Evolutionary conservation across 2,113 vertebrate species (phyloP).

Genomic region (Phasianus colchicus): DNA sequence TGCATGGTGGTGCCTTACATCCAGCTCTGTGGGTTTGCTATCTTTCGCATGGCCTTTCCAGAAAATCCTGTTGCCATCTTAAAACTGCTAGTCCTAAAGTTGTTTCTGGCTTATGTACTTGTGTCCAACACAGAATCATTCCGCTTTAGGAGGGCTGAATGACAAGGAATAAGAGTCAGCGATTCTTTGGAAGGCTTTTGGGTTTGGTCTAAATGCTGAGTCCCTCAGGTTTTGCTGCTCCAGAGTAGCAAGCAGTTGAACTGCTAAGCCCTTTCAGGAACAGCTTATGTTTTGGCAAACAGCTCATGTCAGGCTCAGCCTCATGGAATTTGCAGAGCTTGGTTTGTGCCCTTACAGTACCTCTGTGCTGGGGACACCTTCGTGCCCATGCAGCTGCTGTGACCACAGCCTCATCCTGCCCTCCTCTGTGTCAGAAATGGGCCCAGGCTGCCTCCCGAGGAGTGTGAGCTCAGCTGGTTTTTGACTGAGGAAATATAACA

Average conservation of each 20-base stretch:
- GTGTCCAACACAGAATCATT: not conserved
- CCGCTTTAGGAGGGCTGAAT: rapidly evolving
- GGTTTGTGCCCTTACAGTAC: not conserved
- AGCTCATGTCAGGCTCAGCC: not conserved
- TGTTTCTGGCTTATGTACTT: not conserved
- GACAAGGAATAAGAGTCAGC: not conserved
- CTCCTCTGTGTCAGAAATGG: not conserved
- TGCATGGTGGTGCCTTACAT: not conserved
- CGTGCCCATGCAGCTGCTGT: rapidly evolving
- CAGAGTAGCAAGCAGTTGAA: not conserved
- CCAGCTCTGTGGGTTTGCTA: not conserved
- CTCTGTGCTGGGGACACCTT: not conserved
- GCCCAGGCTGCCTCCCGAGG: not conserved
- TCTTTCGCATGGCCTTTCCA: not conserved
- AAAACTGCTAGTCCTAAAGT: not conserved
- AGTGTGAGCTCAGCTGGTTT: not conserved
- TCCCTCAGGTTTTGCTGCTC: not conserved
- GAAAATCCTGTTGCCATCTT: not conserved
- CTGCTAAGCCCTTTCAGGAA: slow-evolving; percentile 18
- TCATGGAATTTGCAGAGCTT: not conserved
- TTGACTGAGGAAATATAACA: not conserved
- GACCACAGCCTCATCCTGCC: not conserved
- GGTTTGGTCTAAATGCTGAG: not conserved
- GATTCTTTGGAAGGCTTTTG: not conserved
- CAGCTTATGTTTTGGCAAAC: not conserved